Evolutionary conservation across 2,113 vertebrate genomes (phyloP).

Genomic region (Aix galericulata): DNA sequence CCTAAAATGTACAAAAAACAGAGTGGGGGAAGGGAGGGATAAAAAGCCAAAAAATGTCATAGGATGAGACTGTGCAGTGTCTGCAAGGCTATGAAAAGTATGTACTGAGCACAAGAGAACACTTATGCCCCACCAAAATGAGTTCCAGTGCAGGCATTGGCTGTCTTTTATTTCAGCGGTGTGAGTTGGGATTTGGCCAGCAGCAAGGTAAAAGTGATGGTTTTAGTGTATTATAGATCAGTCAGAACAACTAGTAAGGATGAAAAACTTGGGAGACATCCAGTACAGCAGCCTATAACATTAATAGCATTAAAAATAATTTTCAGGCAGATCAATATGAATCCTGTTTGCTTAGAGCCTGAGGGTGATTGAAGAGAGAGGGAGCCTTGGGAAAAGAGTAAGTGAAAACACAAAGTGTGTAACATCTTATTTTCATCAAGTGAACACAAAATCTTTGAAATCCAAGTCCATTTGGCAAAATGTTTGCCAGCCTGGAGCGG

Average conservation of each 20-base stretch:
- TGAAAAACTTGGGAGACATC: background rate
- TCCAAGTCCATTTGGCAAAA: constrained; percentile 7
- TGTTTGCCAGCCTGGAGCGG: background rate
- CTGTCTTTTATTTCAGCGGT: background rate
- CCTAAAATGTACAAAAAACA: constrained; percentile 5
- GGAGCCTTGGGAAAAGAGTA: background rate
- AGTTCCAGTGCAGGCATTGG: background rate
- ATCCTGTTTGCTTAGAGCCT: constrained; percentile 13
- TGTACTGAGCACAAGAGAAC: background rate
- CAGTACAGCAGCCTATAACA: background rate
- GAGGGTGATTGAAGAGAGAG: background rate
- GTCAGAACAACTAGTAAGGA: background rate
- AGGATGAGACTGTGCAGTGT: background rate
- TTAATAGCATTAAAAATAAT: constrained; percentile 47
- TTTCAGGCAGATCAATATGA: constrained; percentile 28
- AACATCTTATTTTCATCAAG: constrained; percentile 39
- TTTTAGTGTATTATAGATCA: background rate
- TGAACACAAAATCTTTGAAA: constrained; percentile 32
- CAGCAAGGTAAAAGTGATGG: background rate
- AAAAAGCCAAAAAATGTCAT: background rate
- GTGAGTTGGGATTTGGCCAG: background rate
- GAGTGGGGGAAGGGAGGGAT: background rate
- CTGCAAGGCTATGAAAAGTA: background rate
- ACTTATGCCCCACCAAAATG: background rate
- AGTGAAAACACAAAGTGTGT: background rate